phyloP scores from a whole-genome alignment of 2,888 invertebrate species.

The Epinotia nisella region DNA sequence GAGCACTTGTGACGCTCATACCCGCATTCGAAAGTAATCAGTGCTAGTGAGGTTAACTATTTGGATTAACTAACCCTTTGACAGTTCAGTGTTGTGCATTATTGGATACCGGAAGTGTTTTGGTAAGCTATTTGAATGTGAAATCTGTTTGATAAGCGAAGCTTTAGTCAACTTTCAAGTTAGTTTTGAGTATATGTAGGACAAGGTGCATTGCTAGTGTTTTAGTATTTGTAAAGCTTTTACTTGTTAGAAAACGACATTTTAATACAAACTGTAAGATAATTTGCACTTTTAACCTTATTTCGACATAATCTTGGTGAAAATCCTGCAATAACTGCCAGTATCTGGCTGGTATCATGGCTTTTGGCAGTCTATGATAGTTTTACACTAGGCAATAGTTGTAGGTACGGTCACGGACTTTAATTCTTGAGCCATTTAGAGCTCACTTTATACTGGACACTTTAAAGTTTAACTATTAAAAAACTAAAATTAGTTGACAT shows the following conservation, averaged over 20 bases:
- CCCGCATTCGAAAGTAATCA: slow-evolving; percentile 56
- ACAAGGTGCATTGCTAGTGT: slow-evolving; percentile 17
- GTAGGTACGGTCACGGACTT: too few relatives aligned
- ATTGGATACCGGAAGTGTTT: slow-evolving; percentile 4
- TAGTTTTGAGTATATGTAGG: slow-evolving; percentile 27
- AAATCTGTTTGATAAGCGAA: slow-evolving; percentile 5
- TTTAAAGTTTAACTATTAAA: too few relatives aligned
- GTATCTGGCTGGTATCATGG: neutral
- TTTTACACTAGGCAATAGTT: too few relatives aligned
- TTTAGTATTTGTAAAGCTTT: slow-evolving; percentile 21
- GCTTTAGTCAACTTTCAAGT: slow-evolving; percentile 13
- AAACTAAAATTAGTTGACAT: too few relatives aligned
- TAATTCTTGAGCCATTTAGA: too few relatives aligned
- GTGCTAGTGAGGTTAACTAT: slow-evolving; percentile 57
- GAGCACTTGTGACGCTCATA: slow-evolving; percentile 54
- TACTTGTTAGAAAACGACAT: neutral
- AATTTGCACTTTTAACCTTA: neutral
- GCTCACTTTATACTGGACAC: too few relatives aligned
- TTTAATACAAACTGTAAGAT: neutral
- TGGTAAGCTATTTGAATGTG: slow-evolving; percentile 9
- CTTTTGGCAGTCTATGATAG: neutral
- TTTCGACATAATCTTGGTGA: neutral
- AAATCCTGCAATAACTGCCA: neutral
- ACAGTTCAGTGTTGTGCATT: slow-evolving; percentile 29
- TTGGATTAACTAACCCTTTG: slow-evolving; percentile 2